Base-by-base conservation (phyloP, 2,888 invertebrate genomes). In the Carabus problematicus region DNA sequence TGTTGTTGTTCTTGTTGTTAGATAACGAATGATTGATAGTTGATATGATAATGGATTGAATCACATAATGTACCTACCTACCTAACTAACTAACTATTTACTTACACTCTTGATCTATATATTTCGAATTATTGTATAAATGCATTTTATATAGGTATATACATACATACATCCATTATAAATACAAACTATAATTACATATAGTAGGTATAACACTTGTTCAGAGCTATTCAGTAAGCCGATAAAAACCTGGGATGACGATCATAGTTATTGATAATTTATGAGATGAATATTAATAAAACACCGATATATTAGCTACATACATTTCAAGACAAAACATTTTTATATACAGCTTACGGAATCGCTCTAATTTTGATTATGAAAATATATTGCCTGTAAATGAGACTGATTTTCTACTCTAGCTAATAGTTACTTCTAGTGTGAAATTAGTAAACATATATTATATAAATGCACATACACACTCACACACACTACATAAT, bases 361-460 rank as follows among this genome's bases (percentile, higher is more conserved):
- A 69, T 69, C 29, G 61, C 62, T 62, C 62, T 62, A 61, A 56
- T 47, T 62, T 62, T 39, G 54, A 62, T 43, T 62, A 69, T 45
- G 42, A 42, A 60, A 68, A 29, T 55, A 62, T 55, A 69, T 55
- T 55, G 69, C 69, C 69, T 76, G 76, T 75, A 76, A 70, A 76
- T 75, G 75, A 77, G 77, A 77, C 77, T 77, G 77, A 77, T 77
- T 77, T 77, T 77, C 76, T 76, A 77, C 76, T 73, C 43, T 59
- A 59, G 59, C 59, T 2, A 55, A 62, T 62, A 69, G 69, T 56
- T 55, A 62, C 69, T 69, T 69, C 62, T 69, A 69, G 61, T 29
- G 52, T 49, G 62, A 55, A 29, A 42, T 54, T 58, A 41, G 12
- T 62, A 55, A 52, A 12, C 60, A 41, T 42, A 54, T 42, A 61